Evolutionary conservation across 2,797 vertebrate species (phyloP).

Genomic region (Esox masquinongy): DNA sequence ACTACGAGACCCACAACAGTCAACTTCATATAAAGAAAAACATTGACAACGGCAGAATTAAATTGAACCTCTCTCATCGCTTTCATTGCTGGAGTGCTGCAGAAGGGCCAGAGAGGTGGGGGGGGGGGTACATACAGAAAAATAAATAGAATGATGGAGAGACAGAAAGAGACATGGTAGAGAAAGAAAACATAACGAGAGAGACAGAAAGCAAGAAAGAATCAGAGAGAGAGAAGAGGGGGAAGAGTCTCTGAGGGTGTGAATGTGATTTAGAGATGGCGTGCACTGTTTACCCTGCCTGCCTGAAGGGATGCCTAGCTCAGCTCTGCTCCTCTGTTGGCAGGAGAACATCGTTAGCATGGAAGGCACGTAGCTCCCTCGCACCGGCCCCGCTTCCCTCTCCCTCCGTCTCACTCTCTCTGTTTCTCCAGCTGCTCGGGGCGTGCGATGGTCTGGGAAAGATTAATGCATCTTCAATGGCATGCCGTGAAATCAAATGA

Average conservation of each 20-base stretch:
- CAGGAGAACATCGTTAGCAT: conserved; percentile 69
- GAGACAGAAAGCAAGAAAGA: background rate
- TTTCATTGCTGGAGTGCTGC: conserved; percentile 12
- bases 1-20: background rate
- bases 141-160: conserved; percentile 19
- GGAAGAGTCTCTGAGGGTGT: conserved; percentile 53
- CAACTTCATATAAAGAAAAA: conserved; percentile 17
- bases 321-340: conserved; percentile 48
- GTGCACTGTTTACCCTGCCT: conserved; percentile 65
- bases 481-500: conserved; percentile 82
- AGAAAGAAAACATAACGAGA: background rate
- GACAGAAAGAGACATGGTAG: conserved; percentile 13
- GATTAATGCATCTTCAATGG: conserved; percentile 79
- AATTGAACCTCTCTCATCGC: conserved; percentile 27
- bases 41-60: conserved; percentile 9
- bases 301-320: conserved; percentile 63
- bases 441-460: conserved; percentile 74
- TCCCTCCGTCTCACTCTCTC: conserved; percentile 57
- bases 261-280: conserved; percentile 69
- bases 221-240: background rate
- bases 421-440: conserved; percentile 68
- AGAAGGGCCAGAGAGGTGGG: background rate
- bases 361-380: conserved; percentile 60
- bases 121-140: conserved; percentile 17
- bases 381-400: conserved; percentile 46